phyloP scores from a whole-genome alignment of 2,797 vertebrate species.

The Poeciliopsis infans region DNA sequence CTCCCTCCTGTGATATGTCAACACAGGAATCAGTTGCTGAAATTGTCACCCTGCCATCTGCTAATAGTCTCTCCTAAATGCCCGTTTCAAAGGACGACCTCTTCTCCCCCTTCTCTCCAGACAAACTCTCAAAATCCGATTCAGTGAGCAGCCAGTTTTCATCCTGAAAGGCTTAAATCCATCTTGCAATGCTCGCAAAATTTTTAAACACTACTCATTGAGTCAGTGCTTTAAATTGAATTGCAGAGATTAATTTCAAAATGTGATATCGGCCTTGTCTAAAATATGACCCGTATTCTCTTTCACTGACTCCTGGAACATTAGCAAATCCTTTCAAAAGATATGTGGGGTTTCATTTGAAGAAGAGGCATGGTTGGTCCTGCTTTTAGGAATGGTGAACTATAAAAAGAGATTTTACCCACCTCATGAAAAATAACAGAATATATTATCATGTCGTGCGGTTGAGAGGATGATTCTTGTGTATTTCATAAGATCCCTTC shows the following conservation, averaged over 20 bases:
- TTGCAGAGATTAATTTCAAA: conserved; percentile 58
- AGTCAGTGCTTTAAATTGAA: conserved; percentile 52
- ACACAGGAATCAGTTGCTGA: conserved; percentile 59
- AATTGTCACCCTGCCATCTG: conserved; percentile 72
- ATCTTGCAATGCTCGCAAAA: conserved; percentile 37
- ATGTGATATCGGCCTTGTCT: conserved; percentile 43
- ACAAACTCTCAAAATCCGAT: conserved; percentile 24
- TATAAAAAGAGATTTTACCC: conserved; percentile 34
- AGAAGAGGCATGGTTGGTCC: conserved; percentile 26
- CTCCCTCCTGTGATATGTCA: conserved; percentile 63
- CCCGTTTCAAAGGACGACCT: conserved; percentile 42
- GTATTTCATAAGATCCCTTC: conserved; percentile 46
- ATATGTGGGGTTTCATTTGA: conserved; percentile 46
- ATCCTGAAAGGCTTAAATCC: conserved; percentile 39
- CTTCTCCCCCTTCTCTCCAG: conserved; percentile 1
- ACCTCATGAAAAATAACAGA: conserved; percentile 30
- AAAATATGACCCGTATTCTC: conserved; percentile 44
- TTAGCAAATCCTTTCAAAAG: conserved; percentile 30
- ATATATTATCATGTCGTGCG: conserved; percentile 39
- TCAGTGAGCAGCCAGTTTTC: conserved; percentile 39
- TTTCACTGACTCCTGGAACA: conserved; percentile 38
- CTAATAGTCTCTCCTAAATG: conserved; percentile 55
- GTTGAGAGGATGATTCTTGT: conserved; percentile 38
- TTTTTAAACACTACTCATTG: conserved; percentile 51
- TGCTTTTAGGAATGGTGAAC: conserved; percentile 32